Evolutionary conservation across 2,888 invertebrate genomes (phyloP).

Genomic region (Chironomus riparius): DNA sequence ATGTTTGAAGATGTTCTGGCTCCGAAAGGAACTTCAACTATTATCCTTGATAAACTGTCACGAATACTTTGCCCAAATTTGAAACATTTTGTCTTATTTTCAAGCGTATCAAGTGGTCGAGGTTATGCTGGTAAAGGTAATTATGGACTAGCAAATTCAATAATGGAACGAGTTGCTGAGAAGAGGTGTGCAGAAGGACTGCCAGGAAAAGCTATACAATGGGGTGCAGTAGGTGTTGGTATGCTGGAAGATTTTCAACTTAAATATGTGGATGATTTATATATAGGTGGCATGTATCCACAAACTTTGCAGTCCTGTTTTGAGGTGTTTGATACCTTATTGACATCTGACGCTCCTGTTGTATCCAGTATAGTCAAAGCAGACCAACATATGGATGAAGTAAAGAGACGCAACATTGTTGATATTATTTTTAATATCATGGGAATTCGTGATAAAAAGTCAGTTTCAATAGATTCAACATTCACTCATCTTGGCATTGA

Average conservation of each 20-base stretch:
- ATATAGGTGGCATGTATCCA: constrained; percentile 63
- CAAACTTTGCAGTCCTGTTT: constrained; percentile 70
- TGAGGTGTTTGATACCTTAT: constrained; percentile 55
- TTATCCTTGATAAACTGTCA: constrained; percentile 53
- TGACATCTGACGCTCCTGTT: constrained; percentile 58
- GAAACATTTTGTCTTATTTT: constrained; percentile 71
- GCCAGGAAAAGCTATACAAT: constrained; percentile 69
- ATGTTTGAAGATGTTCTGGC: constrained; percentile 54
- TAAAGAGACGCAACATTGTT: constrained; percentile 56
- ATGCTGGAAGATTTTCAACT: constrained; percentile 60
- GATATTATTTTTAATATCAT: constrained; percentile 62
- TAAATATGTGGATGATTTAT: constrained; percentile 47
- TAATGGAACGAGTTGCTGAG: constrained; percentile 81
- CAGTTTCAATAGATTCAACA: constrained; percentile 58
- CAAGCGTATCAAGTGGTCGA: constrained; percentile 73
- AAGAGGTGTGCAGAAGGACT: constrained; percentile 53
- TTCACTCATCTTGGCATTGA: constrained; percentile 92
- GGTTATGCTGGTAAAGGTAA: constrained; percentile 80
- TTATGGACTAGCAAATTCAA: constrained; percentile 83
- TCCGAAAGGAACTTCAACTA: constrained; percentile 68
- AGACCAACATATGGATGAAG: constrained; percentile 58
- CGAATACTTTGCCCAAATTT: constrained; percentile 45
- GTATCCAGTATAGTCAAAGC: constrained; percentile 81
- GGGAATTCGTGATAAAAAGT: constrained; percentile 59
- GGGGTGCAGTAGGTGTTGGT: constrained; percentile 77